phyloP scores from a whole-genome alignment of 2,797 vertebrate species.

The Oceanodroma leucorhoa region DNA sequence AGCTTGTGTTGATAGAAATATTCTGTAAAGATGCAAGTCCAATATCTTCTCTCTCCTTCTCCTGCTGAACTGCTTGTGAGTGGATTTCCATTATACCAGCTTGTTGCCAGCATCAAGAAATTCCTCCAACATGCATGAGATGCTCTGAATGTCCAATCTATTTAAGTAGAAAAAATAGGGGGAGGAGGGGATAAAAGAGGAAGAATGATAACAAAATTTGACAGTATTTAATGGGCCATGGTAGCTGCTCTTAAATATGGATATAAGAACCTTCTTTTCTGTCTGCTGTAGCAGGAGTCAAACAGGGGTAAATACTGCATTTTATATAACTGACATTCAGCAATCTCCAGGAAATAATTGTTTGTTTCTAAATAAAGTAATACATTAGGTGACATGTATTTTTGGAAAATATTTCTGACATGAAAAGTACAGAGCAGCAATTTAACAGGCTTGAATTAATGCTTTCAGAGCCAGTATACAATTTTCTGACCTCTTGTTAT shows the following conservation, averaged over 20 bases:
- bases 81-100: background rate
- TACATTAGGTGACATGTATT: background rate
- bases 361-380: conserved; percentile 28
- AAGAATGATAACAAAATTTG: conserved; percentile 8
- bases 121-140: background rate
- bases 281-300: background rate
- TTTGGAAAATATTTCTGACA: background rate
- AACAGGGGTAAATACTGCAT: background rate
- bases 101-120: background rate
- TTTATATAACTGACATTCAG: conserved; percentile 1
- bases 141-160: background rate
- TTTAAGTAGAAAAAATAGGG: background rate
- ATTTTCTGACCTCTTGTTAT: background rate
- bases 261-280: background rate
- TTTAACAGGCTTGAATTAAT: background rate
- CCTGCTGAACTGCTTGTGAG: background rate
- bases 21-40: background rate
- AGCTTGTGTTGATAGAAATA: background rate
- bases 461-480: background rate
- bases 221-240: background rate
- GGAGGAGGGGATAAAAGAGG: background rate
- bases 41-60: background rate
- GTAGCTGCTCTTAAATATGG: background rate
- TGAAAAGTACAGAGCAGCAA: background rate
- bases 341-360: conserved; percentile 10